Base-by-base conservation (phyloP, 2,888 invertebrate species). In the Seira musarum region DNA sequence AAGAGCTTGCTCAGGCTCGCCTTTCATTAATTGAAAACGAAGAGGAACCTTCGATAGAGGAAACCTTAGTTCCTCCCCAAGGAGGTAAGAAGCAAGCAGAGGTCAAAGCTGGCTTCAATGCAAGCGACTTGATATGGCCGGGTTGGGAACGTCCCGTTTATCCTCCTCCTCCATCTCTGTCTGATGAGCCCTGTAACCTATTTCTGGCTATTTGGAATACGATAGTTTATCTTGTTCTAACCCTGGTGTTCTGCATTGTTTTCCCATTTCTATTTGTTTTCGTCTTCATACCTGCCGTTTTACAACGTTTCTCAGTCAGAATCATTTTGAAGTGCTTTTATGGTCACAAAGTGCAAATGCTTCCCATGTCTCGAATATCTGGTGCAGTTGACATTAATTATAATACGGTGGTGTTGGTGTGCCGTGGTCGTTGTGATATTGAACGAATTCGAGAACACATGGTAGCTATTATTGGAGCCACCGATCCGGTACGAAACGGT, bases 401-500 rank as follows among this genome's bases (percentile, higher is more conserved):
- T 22, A 49, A 77, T n/a, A 70, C 69, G 13, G 77, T 35, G 0
- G 17, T 70, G n/a, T 17, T 77, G 2, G 57, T 77, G 13, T 24
- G 69, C 53, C 64, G 77, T 15, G 77, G 77, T 5, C 53, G 22
- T 1, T 77, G 77, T 40, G 77, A 77, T 13, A 70, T 77, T 69
- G 77, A 77, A 21, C 46, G 57, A 24, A 70, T 77, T 30, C 25
- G 70, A 15, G 19, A 13, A 19, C 57, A 65, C 21, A 64, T 77
- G 69, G 17, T 21, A 22, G 19, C 22, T n/a, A 35, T 40, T 13
- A 64, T 77, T 5, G 49, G n/a, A 0, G 22, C 70, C 0, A 60
- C 17, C 6, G 63, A 63, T 21, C 6, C 25, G 1, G 17, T 5
- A 0, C 25, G 61, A 13, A n/a, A n/a, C n/a, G 69, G 70, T 8